Evolutionary conservation across 1,140 invertebrate genomes (phyloP), one percentile per base, ranked within the genome.

Genomic region (Microplitis mediator): DNA sequence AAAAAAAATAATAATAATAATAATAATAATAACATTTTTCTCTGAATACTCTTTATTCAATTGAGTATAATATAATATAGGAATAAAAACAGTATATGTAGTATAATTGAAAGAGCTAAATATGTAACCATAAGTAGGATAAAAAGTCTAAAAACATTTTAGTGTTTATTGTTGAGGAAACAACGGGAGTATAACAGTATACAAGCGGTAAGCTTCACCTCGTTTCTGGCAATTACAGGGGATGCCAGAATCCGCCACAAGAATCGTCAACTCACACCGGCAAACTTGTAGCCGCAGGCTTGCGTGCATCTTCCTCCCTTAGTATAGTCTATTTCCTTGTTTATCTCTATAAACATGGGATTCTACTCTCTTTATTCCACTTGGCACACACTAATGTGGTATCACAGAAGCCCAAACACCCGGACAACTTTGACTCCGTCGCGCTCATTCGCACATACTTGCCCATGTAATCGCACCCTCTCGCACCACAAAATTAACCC

Each of bases 141-240:
- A 31, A 11, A 58, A 58, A 58, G 56, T 16, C 23, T 16, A 31
- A 58, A 58, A 58, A 16, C 23, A 31, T 23, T 23, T 54, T 54
- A 31, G 16, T 58, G 56, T 23, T 58, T 23, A 67, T 32, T 32
- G 14, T 6, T 39, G 50, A 67, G 65, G 65, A 67, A 67, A 54
- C 51, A 65, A 67, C 60, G 34, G 34, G 11, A 62, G 45, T 70
- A 70, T 71, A 63, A 71, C 69, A 50, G 63, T 65, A 68, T 74
- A 75, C 81, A 78, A 82, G 80, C 78, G 79, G 81, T 82, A 81
- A 84, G 82, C 83, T 85, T 84, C 82, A 85, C 78, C 83, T 85
- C 84, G 82, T 86, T 85, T 84, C 82, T 78, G 80, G 80, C 85
- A 87, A 87, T 87, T 86, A 86, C 81, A 81, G 81, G 79, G 78